A percentile compares a stretch with the other conserved stretches of the same genome.
Conservation (phyloP, 1,140 invertebrate genomes). For the Pissodes strobi region DNA sequence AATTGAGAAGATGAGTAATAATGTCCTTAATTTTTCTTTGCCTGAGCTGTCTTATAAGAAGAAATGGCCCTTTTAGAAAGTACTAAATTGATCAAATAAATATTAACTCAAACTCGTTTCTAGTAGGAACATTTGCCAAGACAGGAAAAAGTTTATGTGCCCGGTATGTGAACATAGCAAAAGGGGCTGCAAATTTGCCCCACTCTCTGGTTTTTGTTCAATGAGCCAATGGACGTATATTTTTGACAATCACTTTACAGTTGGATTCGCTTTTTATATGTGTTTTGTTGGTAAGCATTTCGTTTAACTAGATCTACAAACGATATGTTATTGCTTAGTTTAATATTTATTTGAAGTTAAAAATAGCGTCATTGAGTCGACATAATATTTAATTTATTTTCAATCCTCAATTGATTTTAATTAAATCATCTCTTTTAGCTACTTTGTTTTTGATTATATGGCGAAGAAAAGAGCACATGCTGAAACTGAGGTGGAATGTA, state of each 20-base stretch:
- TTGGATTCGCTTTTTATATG: slow-evolving; percentile 94
- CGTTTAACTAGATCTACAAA: too few species aligned
- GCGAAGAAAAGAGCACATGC: slow-evolving; percentile 86
- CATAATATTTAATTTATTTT: too few species aligned
- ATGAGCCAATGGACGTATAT: slow-evolving; percentile 83
- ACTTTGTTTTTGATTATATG: slow-evolving; percentile 88
- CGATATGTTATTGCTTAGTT: too few species aligned
- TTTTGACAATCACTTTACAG: slow-evolving; percentile 91
- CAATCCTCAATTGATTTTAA: too few species aligned
- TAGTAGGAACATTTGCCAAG: slow-evolving; percentile 22
- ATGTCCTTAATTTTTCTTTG: too few species aligned
- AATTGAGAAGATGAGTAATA: too few species aligned
- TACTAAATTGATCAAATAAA: too few species aligned
- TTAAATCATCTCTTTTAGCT: too few species aligned
- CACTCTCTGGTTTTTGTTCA: slow-evolving; percentile 12
- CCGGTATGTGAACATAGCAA: slow-evolving; percentile 9
- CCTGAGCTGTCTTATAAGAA: too few species aligned
- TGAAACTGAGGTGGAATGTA: slow-evolving; percentile 80
- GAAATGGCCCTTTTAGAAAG: too few species aligned
- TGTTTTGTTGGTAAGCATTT: slow-evolving; percentile 89
- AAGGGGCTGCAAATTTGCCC: not conserved
- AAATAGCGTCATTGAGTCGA: too few species aligned
- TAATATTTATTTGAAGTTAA: too few species aligned
- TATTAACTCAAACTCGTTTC: slow-evolving; percentile 10
- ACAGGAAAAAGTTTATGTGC: slow-evolving; percentile 11